Evolutionary conservation across 1,140 invertebrate species (phyloP), one percentile per base, ranked within the genome.

Genomic region (Scaptomyza pallida): DNA sequence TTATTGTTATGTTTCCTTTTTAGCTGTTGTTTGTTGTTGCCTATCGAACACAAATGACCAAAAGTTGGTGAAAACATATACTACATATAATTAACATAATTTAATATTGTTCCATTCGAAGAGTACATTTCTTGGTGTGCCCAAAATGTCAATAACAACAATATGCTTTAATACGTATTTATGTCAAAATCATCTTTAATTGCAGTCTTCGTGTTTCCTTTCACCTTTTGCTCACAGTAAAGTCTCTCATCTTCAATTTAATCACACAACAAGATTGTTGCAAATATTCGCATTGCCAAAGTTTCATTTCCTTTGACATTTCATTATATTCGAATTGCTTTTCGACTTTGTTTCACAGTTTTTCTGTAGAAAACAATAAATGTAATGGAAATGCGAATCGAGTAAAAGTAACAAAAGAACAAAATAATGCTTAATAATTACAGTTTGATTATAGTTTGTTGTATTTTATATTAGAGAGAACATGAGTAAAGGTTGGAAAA

Each of bases 41-140:
- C 80, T 73, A 80, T 81, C 68, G 54, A n/a, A 45, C 57, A 59
- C 68, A 73, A 81, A 80, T 72, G 78, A 72, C 57, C 60, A 16
- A 71, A 71, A 57, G 26, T 56, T 56, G 33, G 51, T 55, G 44
- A 63, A 50, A 43, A 50, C 33, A 26, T 21, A 50, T 21, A 40
- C 8, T 9, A 30, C 1, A 4, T 9, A 2, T 13, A 57, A 55
- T 55, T 55, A 55, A 55, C 40, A 55, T 43, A 23, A 37, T 19
- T 40, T 37, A 21, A 19, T 37, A 52, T 51, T 5, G 15, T 17
- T 33, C 8, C 19, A 43, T 21, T 40, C 33, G 2, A 37, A 37
- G 12, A 37, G n/a, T 9, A 30, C 26, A 30, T 30, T 30, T 6
- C n/a, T n/a, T 30, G 1, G 2, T 1, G 5, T 30, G 6, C 26